A percentile compares a stretch with the other conserved stretches of the same genome.
These are phyloP conservation scores for Cryptus viduatorius DNA, from an alignment of 2,888 invertebrate species.

Conservation along the genomic window DNA sequence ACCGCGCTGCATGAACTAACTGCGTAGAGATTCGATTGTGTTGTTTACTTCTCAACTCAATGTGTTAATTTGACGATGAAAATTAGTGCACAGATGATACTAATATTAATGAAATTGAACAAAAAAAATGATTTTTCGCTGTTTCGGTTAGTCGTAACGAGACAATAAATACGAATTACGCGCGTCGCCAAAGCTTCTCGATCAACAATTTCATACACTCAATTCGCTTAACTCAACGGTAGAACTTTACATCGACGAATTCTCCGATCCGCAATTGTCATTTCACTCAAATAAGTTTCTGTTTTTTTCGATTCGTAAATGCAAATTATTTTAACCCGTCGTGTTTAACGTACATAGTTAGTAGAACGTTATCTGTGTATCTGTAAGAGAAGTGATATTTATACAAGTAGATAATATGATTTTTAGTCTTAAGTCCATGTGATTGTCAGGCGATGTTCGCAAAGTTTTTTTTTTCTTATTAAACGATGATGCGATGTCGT, in stretches of 20 bases:
- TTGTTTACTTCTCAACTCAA: constrained; percentile 1
- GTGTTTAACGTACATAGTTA: constrained; percentile 8
- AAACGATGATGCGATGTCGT: constrained; percentile 24
- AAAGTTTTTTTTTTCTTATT: neutral
- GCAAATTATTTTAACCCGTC: constrained; percentile 9
- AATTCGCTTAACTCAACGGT: neutral
- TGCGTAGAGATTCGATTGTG: constrained; percentile 11
- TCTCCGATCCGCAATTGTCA: neutral
- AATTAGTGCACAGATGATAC: constrained; percentile 1
- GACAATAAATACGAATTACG: constrained; percentile 53
- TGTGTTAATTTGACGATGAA: constrained; percentile 7
- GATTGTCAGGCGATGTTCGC: constrained; percentile 14
- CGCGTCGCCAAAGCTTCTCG: neutral
- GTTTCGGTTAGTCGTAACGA: constrained; percentile 26
- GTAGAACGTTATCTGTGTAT: constrained; percentile 10
- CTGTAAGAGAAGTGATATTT: constrained; percentile 22
- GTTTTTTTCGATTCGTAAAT: neutral
- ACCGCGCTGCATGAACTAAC: constrained; percentile 1
- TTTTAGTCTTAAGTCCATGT: constrained; percentile 12
- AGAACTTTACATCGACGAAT: constrained; percentile 6
- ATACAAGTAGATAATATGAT: constrained; percentile 42
- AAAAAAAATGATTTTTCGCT: neutral
- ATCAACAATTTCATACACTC: neutral
- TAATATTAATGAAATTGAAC: constrained; percentile 13
- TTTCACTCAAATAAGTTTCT: constrained; percentile 5